phyloP scores from a whole-genome alignment of 2,113 vertebrate genomes.

The Poeciliopsis retropinna region DNA sequence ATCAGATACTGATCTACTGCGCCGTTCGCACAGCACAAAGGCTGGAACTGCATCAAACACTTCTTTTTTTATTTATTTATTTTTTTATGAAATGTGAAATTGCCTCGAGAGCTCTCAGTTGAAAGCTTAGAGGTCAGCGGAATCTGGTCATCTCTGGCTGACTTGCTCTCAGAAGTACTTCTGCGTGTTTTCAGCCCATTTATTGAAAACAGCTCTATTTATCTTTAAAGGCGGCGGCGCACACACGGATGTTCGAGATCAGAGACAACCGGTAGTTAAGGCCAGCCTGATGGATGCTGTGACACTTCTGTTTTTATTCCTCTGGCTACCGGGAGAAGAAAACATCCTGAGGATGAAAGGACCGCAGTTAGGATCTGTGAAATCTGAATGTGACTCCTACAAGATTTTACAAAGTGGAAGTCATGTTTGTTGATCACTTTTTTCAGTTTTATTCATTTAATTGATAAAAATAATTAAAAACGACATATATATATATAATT shows the following conservation, averaged over 20 bases:
- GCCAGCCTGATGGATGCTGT: too few relatives aligned
- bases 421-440: too few relatives aligned
- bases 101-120: constrained; percentile 17
- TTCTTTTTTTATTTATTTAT: background rate
- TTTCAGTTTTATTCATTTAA: too few relatives aligned
- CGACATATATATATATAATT: too few relatives aligned
- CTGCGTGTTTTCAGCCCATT: constrained; percentile 5
- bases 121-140: constrained; percentile 29
- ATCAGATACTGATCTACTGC: background rate
- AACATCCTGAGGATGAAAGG: too few relatives aligned
- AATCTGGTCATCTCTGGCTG: constrained; percentile 23
- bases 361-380: too few relatives aligned
- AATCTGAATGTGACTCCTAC: too few relatives aligned
- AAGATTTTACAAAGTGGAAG: too few relatives aligned
- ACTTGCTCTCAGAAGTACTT: constrained; percentile 3
- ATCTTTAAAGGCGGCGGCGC: constrained; percentile 16
- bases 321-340: too few relatives aligned
- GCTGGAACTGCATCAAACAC: constrained; percentile 11
- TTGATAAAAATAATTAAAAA: too few relatives aligned
- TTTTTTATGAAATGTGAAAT: constrained; percentile 3
- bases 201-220: constrained; percentile 24
- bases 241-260: background rate
- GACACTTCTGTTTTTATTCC: too few relatives aligned
- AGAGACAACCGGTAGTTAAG: background rate
- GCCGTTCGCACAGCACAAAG: constrained; percentile 6